Conservation (phyloP, 2,113 vertebrate species). For the Hoplias malabaricus region DNA sequence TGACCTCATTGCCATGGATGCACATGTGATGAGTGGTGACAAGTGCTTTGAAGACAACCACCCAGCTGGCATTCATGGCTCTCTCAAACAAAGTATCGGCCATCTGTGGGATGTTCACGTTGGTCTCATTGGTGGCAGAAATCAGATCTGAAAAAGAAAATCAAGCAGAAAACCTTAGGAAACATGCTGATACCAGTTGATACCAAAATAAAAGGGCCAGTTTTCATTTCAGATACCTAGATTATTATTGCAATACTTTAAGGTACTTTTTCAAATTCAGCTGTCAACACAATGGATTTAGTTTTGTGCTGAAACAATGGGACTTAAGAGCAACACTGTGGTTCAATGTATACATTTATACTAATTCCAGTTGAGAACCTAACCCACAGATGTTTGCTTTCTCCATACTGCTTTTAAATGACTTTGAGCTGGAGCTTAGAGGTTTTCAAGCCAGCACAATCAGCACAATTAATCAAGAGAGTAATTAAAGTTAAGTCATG, state of each 20-base stretch:
- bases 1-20: conserved; percentile 96
- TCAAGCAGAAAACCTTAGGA: neutral
- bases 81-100: conserved; percentile 80
- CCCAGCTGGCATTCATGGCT: conserved; percentile 91
- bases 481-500: neutral
- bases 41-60: conserved; percentile 98
- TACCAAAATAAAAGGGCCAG: conserved; percentile 14
- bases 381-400: neutral
- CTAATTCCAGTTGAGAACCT: too few relatives aligned
- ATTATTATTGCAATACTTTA: neutral
- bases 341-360: too few relatives aligned
- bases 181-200: neutral
- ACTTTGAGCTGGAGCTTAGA: neutral
- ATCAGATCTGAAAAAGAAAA: conserved; percentile 83
- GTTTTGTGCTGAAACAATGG: too few relatives aligned
- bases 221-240: conserved; percentile 38
- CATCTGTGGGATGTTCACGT: conserved; percentile 97
- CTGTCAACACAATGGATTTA: neutral
- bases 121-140: conserved; percentile 97
- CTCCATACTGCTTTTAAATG: neutral
- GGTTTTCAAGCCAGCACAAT: neutral
- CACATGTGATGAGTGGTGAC: conserved; percentile 96
- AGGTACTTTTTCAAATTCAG: neutral
- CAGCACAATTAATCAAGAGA: neutral
- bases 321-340: too few relatives aligned